A percentile compares a stretch with the other conserved stretches of the same genome.
Evolutionary conservation across 2,113 vertebrate genomes (phyloP).

Genomic region (Australoheros scitulus): DNA sequence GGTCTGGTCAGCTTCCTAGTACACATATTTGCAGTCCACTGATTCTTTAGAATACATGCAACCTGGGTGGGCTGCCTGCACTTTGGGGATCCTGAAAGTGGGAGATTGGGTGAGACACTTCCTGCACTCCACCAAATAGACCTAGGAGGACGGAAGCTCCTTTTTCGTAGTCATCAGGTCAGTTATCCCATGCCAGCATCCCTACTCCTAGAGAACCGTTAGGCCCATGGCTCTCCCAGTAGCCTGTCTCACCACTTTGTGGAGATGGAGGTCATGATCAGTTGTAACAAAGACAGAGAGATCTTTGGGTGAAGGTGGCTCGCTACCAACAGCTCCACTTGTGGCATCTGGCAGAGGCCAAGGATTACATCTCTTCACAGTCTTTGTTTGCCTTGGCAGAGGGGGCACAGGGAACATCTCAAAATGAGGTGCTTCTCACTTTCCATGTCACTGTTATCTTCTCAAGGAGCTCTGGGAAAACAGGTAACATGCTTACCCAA

Average conservation of each 20-base stretch:
- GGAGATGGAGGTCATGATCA: neutral
- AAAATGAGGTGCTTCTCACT: neutral
- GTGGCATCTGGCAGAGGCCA: neutral
- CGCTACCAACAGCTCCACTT: neutral
- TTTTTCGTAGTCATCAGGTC: neutral
- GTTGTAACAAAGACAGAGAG: neutral
- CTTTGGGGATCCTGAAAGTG: neutral
- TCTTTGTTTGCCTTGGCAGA: too few relatives aligned
- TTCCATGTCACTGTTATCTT: too few relatives aligned
- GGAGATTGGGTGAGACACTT: neutral
- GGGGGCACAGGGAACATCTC: neutral
- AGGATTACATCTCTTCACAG: neutral
- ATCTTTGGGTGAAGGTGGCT: neutral
- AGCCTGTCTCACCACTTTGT: neutral
- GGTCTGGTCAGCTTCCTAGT: too few relatives aligned
- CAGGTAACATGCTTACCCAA: neutral
- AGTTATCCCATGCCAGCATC: neutral
- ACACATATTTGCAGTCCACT: too few relatives aligned
- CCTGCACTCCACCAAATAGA: neutral
- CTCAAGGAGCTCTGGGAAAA: neutral
- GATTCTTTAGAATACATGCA: neutral
- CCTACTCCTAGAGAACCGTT: neutral
- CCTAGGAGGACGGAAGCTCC: neutral
- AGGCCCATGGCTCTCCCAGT: neutral
- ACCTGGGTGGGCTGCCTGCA: neutral